phyloP scores from a whole-genome alignment of 2,113 vertebrate genomes.

The Benitochromis conjunctus region DNA sequence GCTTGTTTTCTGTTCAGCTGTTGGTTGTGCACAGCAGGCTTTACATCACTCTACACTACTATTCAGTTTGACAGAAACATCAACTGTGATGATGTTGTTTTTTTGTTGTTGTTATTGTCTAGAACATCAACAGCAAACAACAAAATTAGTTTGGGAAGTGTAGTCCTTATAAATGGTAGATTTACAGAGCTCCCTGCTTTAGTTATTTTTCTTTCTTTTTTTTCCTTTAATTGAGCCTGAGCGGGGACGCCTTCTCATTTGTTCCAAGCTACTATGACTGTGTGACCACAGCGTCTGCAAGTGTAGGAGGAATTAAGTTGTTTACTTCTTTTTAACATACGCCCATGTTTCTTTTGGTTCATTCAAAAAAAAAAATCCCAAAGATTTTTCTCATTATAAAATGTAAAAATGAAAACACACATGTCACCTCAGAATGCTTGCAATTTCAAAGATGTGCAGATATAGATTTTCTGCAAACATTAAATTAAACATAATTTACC shows the following conservation, averaged over 20 bases:
- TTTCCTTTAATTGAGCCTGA: constrained; percentile 31
- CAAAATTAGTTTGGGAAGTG: constrained; percentile 18
- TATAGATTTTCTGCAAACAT: neutral
- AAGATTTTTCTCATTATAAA: neutral
- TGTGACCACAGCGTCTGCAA: neutral
- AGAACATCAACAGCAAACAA: neutral
- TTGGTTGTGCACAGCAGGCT: neutral
- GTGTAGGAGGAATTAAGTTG: neutral
- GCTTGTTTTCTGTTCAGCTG: neutral
- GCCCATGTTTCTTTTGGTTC: constrained; percentile 24
- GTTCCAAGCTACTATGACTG: constrained; percentile 5
- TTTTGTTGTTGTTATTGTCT: neutral
- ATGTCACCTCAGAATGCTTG: neutral
- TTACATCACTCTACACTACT: neutral
- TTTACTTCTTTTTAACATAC: neutral
- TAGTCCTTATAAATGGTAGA: constrained; percentile 26
- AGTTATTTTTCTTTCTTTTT: neutral
- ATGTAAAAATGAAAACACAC: neutral
- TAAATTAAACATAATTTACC: neutral
- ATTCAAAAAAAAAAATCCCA: constrained; percentile 23
- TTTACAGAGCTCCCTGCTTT: constrained; percentile 36
- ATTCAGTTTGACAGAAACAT: constrained; percentile 10
- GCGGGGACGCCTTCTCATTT: constrained; percentile 34
- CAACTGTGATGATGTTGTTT: neutral
- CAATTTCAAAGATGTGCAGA: neutral